phyloP scores from a whole-genome alignment of 2,113 vertebrate species.

The Catharus fuscescens region DNA sequence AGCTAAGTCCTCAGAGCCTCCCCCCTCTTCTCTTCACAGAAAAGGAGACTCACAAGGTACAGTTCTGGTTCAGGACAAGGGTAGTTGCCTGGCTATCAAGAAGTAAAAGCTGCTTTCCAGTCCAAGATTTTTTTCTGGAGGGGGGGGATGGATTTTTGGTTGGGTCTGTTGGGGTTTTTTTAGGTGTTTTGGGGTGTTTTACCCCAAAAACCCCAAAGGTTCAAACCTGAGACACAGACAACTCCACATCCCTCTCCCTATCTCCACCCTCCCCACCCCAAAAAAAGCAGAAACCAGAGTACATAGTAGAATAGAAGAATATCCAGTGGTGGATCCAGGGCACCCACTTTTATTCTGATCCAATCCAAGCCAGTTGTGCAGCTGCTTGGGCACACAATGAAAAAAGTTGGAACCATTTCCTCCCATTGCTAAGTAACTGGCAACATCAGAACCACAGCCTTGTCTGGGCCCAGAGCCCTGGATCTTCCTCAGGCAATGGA shows the following conservation, averaged over 20 bases:
- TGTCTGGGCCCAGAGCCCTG: background rate
- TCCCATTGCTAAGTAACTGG: background rate
- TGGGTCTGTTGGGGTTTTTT: background rate
- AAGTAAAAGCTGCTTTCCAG: background rate
- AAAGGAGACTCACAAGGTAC: rapidly evolving
- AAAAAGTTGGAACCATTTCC: background rate
- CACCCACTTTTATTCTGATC: background rate
- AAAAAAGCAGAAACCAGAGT: background rate
- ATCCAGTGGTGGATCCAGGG: background rate
- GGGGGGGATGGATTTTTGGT: background rate
- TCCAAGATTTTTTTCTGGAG: background rate
- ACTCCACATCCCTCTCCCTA: background rate
- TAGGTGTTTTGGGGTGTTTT: background rate
- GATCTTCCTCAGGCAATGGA: background rate
- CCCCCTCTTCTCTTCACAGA: rapidly evolving
- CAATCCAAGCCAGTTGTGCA: background rate
- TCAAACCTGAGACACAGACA: background rate
- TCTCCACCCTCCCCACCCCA: rapidly evolving
- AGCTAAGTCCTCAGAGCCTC: background rate
- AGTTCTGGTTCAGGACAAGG: rapidly evolving
- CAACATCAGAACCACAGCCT: rapidly evolving
- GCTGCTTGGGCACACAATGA: background rate
- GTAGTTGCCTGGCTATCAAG: rapidly evolving
- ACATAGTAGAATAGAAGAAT: background rate
- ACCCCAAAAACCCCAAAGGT: too few species aligned